phyloP scores from a whole-genome alignment of 2,888 invertebrate genomes.

The Patella ulyssiponensis region DNA sequence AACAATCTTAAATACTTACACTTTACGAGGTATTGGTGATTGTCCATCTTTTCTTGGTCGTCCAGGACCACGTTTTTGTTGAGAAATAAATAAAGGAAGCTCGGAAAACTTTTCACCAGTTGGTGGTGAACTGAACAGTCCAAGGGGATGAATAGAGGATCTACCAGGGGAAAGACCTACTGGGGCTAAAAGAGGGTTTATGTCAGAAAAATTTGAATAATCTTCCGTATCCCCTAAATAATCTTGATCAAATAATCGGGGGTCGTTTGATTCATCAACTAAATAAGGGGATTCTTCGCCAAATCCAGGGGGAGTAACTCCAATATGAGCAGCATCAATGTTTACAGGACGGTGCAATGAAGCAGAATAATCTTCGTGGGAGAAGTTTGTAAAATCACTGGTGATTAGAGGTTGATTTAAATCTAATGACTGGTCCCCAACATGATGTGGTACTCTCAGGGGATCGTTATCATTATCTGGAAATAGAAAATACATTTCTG shows the following conservation, averaged over 20 bases:
- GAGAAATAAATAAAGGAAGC: constrained; percentile 9
- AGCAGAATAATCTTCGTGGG: neutral
- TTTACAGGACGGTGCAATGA: neutral
- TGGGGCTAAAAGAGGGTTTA: neutral
- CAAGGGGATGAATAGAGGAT: neutral
- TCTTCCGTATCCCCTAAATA: neutral
- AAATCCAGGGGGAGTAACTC: neutral
- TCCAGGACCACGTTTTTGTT: constrained; percentile 81
- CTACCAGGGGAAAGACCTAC: neutral
- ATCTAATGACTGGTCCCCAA: constrained; percentile 4
- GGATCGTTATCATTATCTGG: neutral
- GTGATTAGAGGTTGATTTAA: neutral
- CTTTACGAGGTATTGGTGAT: constrained; percentile 45
- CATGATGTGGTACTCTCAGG: constrained; percentile 4
- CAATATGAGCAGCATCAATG: neutral
- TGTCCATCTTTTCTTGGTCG: constrained; percentile 83
- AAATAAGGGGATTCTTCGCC: neutral
- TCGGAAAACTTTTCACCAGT: constrained; percentile 4
- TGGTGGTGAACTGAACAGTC: constrained; percentile 7
- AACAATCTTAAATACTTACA: constrained; percentile 27
- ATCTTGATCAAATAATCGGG: constrained; percentile 1
- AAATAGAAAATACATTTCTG: too few species aligned
- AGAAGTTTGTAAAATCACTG: neutral
- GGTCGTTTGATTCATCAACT: neutral
- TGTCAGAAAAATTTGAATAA: neutral